Evolutionary conservation across 2,113 vertebrate species (phyloP), one percentile per base, ranked within the genome.

Genomic region (Ictidomys tridecemlineatus): DNA sequence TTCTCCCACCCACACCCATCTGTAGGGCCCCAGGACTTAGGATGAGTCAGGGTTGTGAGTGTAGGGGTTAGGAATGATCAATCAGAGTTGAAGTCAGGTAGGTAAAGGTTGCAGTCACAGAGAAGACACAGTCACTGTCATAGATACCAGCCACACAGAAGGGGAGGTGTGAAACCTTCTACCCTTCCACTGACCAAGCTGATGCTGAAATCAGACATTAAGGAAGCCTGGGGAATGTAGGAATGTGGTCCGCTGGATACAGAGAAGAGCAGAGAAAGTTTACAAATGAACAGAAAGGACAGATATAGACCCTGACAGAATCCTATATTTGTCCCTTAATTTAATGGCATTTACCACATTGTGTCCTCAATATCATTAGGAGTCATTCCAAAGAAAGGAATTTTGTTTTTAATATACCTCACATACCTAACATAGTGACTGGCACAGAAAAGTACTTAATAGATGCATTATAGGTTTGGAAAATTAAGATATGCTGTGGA

Each of bases 331-430:
- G 16, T 8, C 20, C 6, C 9, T 58, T 18, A 8, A 17, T 20
- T n/a, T 69, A 32, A 1, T 8, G 2, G 17, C 1, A 2, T 14
- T 70, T 56, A 51, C 42, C 6, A 3, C 3, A 2, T 10, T 6
- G 8, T 4, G 1, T 53, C 13, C 34, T 77, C 14, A 10, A 3
- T 32, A 77, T 34, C 22, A 69, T 58, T 12, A 58, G 42, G 32
- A 0, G 5, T 14, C 4, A 5, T 28, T 32, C 51, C 30, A 87
- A 61, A 4, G 42, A 12, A 70, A 51, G n/a, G 26, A 22, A 11
- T 65, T 39, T 56, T 79, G 76, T 72, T 22, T 61, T 61, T 24
- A 16, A 61, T 58, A 16, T 4, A 28, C 18, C 14, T 30, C 30
- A 34, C 34, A 11, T 42, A 53, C 34, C 42, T 67, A 51, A 48